These are phyloP conservation scores for Erebia aethiops DNA, from an alignment of 2,888 invertebrate species.

Conservation along the genomic window DNA sequence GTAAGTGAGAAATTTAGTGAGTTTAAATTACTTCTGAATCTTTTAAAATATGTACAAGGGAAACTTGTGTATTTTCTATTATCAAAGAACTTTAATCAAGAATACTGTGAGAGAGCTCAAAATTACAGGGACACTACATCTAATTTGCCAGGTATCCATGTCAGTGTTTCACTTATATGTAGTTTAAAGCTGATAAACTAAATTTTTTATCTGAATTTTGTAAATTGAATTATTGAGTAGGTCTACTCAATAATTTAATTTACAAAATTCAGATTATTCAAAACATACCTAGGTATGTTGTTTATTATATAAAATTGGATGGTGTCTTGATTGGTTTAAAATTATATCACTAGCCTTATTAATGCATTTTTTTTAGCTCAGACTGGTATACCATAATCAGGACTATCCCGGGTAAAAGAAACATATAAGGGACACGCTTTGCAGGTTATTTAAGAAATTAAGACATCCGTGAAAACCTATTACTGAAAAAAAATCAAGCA, in stretches of 20 bases:
- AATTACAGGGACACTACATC: constrained; percentile 10
- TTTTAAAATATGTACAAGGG: background rate
- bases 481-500: background rate
- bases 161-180: background rate
- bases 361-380: background rate
- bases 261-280: too few relatives aligned
- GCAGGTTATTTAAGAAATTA: background rate
- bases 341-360: background rate
- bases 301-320: background rate
- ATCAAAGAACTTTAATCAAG: background rate
- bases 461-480: background rate
- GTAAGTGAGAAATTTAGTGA: background rate
- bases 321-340: background rate
- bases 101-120: background rate
- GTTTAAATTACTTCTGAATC: background rate
- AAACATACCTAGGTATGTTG: too few relatives aligned
- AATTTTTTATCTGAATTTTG: background rate
- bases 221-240: background rate
- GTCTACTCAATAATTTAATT: too few relatives aligned
- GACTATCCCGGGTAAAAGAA: background rate
- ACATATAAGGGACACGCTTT: background rate
- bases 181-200: too few relatives aligned
- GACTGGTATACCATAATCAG: background rate
- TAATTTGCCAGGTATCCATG: constrained; percentile 3
- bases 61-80: background rate